Base-by-base conservation (phyloP, 2,797 vertebrate genomes). In the Gambelia wislizenii region DNA sequence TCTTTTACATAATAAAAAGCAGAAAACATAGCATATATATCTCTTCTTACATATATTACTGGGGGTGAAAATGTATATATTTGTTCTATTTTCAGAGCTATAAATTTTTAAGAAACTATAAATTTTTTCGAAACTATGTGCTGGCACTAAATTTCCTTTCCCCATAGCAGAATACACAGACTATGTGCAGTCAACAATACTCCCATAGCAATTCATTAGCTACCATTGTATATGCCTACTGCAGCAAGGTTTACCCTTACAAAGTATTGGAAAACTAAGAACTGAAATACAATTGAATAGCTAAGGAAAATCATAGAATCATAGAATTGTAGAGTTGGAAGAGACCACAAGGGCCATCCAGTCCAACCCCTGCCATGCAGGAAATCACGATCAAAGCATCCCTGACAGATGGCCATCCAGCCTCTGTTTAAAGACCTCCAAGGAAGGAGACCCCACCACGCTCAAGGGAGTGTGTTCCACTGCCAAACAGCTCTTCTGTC, bases 1-100 rank as follows among this genome's bases (percentile, higher is more conserved):
- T 97, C 95, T 95, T 96, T 90, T 61, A 93, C 91, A 95, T 96
- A 97, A 97, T 96, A 96, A 97, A 94, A 97, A 95, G 94, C 96
- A 94, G 72, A 79, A 91, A 93, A 91, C 87, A 78, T 75, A 74
- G 79, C 81, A 56, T 67, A 92, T 91, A 75, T 70, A 91, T 93
- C 42, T 47, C 86, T 91, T 89, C 79, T 92, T 70, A 90, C 56
- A 84, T 89, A 80, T 92, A 84, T 78, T 89, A 88, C 42, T 84
- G 85, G 83, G 90, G 76, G 85, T 14, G 52, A 82, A 82, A 88
- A 64, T 85, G 44, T 47, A 91, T 84, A 56, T 91, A 86, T 89
- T 85, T 92, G 52, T 86, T 90, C 92, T 92, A 87, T 92, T 89
- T 90, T 92, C 88, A 91, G 85, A 83, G 27, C 54, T 39, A 47